A percentile compares a stretch with the other conserved stretches of the same genome.
phyloP scores from a whole-genome alignment of 1,140 invertebrate species.

The Mycetomoellerius zeteki region DNA sequence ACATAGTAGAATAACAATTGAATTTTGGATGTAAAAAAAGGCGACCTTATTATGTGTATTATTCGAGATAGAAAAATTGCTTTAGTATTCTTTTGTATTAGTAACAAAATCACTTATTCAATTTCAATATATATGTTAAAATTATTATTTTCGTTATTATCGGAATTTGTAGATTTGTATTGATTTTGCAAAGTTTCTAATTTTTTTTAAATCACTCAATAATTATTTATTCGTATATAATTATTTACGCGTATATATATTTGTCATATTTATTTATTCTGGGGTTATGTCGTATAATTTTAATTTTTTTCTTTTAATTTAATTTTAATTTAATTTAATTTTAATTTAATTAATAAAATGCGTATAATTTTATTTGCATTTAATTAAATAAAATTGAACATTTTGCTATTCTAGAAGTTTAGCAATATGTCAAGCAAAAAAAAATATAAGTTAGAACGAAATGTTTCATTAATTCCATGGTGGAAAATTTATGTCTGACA shows the following conservation, averaged over 20 bases:
- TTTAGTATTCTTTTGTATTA: not conserved
- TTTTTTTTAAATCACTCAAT: not conserved
- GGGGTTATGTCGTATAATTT: not conserved
- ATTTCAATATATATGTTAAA: too few relatives aligned
- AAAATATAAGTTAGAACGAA: not conserved
- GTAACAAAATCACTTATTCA: not conserved
- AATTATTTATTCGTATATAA: slow-evolving; percentile 19
- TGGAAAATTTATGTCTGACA: slow-evolving; percentile 15
- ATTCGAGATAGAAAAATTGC: not conserved
- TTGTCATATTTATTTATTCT: not conserved
- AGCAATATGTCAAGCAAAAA: not conserved
- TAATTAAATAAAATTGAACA: slow-evolving; percentile 6
- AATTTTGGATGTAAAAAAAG: not conserved
- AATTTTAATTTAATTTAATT: too few relatives aligned
- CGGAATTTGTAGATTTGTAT: not conserved
- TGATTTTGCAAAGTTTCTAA: not conserved
- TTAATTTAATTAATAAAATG: too few relatives aligned
- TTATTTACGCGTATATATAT: too few relatives aligned
- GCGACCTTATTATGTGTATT: not conserved
- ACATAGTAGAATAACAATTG: slow-evolving; percentile 13
- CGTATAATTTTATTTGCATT: slow-evolving; percentile 8
- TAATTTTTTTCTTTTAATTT: too few relatives aligned
- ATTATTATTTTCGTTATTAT: not conserved
- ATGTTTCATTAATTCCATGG: slow-evolving; percentile 30
- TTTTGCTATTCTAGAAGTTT: not conserved